Conservation (phyloP, 1,140 invertebrate species). For the Pectinophora gossypiella region DNA sequence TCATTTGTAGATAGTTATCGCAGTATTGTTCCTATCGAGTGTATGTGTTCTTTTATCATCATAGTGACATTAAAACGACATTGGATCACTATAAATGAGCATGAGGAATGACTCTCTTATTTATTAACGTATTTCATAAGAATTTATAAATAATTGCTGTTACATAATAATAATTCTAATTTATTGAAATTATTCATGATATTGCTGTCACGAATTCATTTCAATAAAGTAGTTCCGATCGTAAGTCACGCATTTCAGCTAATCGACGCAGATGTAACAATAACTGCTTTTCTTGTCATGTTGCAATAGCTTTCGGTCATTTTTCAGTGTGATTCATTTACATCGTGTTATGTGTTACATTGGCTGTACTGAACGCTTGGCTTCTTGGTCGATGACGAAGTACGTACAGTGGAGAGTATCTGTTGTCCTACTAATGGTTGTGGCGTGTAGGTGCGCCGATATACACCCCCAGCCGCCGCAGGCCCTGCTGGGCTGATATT, state of each 20-base stretch:
- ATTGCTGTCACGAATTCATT: no score
- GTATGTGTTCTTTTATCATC: conserved; percentile 47
- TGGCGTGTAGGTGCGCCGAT: conserved; percentile 79
- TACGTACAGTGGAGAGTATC: conserved; percentile 33
- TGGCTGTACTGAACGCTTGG: conserved; percentile 8
- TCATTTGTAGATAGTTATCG: conserved; percentile 10
- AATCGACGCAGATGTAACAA: no score
- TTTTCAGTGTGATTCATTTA: no score
- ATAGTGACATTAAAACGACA: neutral
- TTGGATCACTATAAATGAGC: no score
- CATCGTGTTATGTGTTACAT: no score
- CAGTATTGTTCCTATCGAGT: conserved; percentile 30
- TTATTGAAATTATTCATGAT: no score
- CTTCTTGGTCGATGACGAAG: conserved; percentile 46
- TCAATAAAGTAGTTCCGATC: no score
- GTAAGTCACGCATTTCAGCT: no score
- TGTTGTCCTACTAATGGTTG: conserved; percentile 54
- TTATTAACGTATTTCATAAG: neutral
- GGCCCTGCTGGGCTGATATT: conserved; percentile 83
- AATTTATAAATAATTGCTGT: no score
- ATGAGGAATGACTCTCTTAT: neutral
- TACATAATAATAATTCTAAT: no score
- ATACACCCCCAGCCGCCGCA: conserved; percentile 79
- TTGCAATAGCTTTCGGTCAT: no score
- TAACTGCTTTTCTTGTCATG: no score